Percentiles rank a stretch among this genome's conserved stretches.
These are phyloP conservation scores for Steinernema carpocapsae DNA, from an alignment of 2,888 invertebrate species.

Conservation along the genomic window DNA sequence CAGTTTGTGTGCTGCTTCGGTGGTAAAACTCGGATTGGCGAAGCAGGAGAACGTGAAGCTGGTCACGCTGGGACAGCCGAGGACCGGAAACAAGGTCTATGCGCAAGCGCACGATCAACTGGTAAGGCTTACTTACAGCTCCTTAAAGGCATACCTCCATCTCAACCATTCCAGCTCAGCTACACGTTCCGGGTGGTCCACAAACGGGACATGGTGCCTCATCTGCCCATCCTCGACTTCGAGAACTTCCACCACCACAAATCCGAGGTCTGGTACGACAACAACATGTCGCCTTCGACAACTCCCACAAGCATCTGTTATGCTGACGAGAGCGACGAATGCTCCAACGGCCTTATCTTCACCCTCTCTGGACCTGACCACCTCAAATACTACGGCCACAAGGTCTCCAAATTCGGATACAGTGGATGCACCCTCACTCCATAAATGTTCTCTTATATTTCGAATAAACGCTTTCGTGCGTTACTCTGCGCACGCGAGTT, in stretches of 20 bases:
- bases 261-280: slow-evolving; percentile 57
- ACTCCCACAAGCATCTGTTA: slow-evolving; percentile 45
- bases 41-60: slow-evolving; percentile 49
- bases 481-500: no score
- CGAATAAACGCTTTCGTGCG: no score
- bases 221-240: slow-evolving; percentile 53
- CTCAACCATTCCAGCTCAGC: slow-evolving; percentile 38
- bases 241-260: slow-evolving; percentile 56
- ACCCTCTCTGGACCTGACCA: slow-evolving; percentile 50
- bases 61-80: slow-evolving; percentile 58
- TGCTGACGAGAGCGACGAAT: slow-evolving; percentile 53
- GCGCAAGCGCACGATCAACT: slow-evolving; percentile 53
- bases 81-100: slow-evolving; percentile 55
- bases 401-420: slow-evolving; percentile 25
- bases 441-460: no score
- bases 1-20: slow-evolving; percentile 54
- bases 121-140: slow-evolving; percentile 34
- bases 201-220: slow-evolving; percentile 54
- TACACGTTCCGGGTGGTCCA: slow-evolving; percentile 55
- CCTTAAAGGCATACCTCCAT: not conserved
- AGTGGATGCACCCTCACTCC: not conserved
- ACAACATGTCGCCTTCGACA: slow-evolving; percentile 51
- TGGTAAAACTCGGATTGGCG: slow-evolving; percentile 47
- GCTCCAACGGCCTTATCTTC: slow-evolving; percentile 52
- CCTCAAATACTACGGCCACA: slow-evolving; percentile 47